phyloP scores from a whole-genome alignment of 2,888 invertebrate species.

The Drosophila nigricruria region DNA sequence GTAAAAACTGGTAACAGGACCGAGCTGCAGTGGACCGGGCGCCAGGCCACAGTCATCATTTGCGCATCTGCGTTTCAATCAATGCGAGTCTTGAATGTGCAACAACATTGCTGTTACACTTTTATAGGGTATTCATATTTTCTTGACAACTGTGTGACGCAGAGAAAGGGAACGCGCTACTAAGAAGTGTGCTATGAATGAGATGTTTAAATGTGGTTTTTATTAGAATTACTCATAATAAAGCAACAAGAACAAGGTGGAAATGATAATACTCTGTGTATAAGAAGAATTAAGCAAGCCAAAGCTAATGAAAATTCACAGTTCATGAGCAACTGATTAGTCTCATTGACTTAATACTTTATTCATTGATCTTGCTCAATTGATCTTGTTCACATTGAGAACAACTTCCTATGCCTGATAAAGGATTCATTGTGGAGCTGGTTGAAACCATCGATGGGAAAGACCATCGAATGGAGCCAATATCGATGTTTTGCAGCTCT shows the following conservation, averaged over 20 bases:
- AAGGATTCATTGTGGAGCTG: not conserved
- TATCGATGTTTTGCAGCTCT: not conserved
- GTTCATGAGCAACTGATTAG: too few relatives aligned
- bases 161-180: too few relatives aligned
- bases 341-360: too few relatives aligned
- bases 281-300: not conserved
- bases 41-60: slow-evolving; percentile 3
- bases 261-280: too few relatives aligned
- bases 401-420: too few relatives aligned
- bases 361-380: too few relatives aligned
- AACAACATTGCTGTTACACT: slow-evolving; percentile 2
- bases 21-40: not conserved
- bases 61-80: slow-evolving; percentile 51
- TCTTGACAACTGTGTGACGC: not conserved
- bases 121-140: not conserved
- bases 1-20: slow-evolving; percentile 48
- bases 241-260: too few relatives aligned
- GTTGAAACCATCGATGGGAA: too few relatives aligned
- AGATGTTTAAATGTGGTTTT: too few relatives aligned
- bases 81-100: slow-evolving; percentile 20
- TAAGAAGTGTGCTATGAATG: not conserved
- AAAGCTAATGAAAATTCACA: not conserved
- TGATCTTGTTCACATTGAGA: not conserved
- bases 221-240: too few relatives aligned
- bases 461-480: too few relatives aligned